Evolutionary conservation across 2,797 vertebrate genomes (phyloP), one percentile per base, ranked within the genome.

Genomic region (Nothura maculosa): DNA sequence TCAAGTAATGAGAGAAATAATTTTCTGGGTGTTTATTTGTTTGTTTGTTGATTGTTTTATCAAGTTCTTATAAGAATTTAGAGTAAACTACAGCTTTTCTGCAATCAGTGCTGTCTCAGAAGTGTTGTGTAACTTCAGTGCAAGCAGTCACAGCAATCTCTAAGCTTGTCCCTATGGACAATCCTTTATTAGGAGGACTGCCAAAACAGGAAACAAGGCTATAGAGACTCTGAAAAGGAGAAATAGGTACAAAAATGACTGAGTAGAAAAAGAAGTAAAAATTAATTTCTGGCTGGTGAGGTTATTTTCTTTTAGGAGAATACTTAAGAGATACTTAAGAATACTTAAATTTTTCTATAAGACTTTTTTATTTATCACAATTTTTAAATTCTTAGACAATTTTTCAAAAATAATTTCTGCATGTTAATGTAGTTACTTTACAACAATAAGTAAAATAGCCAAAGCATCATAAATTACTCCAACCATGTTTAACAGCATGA

Each of bases 131-230:
- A 43, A 68, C 66, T 64, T 82, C 54, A 74, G 25, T 54, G 34
- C 34, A 87, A 77, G 88, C 32, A 28, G 19, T 74, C 40, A 76
- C 20, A 82, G 25, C 36, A 94, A 79, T 38, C 9, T 88, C 77
- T 63, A 43, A 6, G 47, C 14, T 17, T 13, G 8, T 55, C 48
- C 34, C 70, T 47, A 58, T 43, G 12, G 84, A 34, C 48, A 80
- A 18, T 3, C 38, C n/a, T 64, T 5, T 22, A 6, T 36, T 67
- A 38, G 40, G 36, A 74, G 7, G 13, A 20, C 48, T 88, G 57
- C 83, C 81, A 94, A 64, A 42, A 20, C n/a, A 43, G 18, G 69
- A 40, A 79, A 69, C 21, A 76, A 81, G 8, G 9, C 1, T 12
- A 2, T 36, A 84, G 75, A 63, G 18, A 67, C 36, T 68, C 20